Evolutionary conservation across 2,797 vertebrate genomes (phyloP).

Genomic region (Acomys russatus): DNA sequence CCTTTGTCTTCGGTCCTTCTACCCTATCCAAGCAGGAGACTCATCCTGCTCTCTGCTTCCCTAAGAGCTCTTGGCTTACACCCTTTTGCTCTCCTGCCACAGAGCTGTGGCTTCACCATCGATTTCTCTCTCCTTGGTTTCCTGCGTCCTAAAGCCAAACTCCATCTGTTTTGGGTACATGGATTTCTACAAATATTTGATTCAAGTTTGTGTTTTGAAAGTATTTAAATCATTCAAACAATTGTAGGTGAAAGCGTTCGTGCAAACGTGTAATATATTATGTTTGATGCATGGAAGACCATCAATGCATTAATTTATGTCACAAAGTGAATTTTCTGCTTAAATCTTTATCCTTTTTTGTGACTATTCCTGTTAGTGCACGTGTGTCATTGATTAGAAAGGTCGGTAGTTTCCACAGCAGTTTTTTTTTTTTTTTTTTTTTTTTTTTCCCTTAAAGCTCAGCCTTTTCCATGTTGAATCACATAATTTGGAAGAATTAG

Average conservation of each 20-base stretch:
- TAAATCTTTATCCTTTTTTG: background rate
- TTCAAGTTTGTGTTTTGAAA: constrained; percentile 47
- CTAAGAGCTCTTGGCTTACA: background rate
- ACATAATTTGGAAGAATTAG: background rate
- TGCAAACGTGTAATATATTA: background rate
- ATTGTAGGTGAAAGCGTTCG: constrained; percentile 3
- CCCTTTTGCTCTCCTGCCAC: background rate
- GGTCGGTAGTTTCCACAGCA: background rate
- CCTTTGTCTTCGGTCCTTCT: background rate
- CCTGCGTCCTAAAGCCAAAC: background rate
- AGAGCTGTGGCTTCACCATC: background rate
- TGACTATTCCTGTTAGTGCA: background rate
- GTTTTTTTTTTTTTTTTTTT: background rate
- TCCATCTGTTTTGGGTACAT: background rate
- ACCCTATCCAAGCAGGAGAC: background rate
- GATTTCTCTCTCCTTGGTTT: background rate
- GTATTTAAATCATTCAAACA: constrained; percentile 29
- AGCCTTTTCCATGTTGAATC: background rate
- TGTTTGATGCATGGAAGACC: background rate
- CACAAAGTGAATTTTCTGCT: constrained; percentile 20
- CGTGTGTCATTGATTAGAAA: constrained; percentile 27
- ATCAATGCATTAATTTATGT: background rate
- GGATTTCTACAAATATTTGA: constrained; percentile 44
- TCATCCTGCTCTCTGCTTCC: background rate
- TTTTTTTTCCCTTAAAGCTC: background rate